Evolutionary conservation across 1,140 invertebrate genomes (phyloP), one percentile per base, ranked within the genome.

Genomic region (Neotoxoptera formosana): DNA sequence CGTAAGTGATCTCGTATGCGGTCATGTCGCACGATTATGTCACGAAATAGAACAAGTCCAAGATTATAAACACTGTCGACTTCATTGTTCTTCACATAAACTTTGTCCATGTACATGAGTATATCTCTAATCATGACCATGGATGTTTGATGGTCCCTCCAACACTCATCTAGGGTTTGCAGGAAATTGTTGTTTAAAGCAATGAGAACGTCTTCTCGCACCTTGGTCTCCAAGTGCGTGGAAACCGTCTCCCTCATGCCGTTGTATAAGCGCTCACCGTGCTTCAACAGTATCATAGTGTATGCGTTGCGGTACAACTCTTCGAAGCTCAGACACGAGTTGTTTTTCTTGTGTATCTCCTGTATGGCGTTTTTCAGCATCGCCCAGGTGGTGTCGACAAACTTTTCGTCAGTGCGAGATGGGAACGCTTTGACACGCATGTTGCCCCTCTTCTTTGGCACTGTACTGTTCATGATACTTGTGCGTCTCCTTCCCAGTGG

Each of bases 61-160:
- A 99, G 96, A 96, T 99, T 99, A 95, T 99, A 99, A 84, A 99
- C 99, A 96, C 99, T 99, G 94, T 99, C 99, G 60, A 99, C 98
- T 96, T 98, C 98, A 95, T 99, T 98, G 95, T 99, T 99, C 95
- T 99, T 98, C n/a, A 99, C 99, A 96, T 99, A 99, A n/a, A 99
- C 99, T 94, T 99, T 97, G 95, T 99, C 99, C 99, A 99, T 99
- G 95, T 99, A 99, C 99, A 99, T 99, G 1, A 99, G 96, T 95
- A 99, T 99, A 95, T 99, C 99, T 94, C 99, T 96, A 94, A 99
- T 99, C 99, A 99, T 99, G 30, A 99, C 99, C 99, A 99, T 99
- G 17, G 99, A 99, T 9, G 99, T 99, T 95, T 99, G 99, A 95
- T 99, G 99, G 95, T 99, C 99, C 94, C 98, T 99, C 99, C 99